Evolutionary conservation across 2,797 vertebrate genomes (phyloP).

Genomic region (Tenualosa ilisha): DNA sequence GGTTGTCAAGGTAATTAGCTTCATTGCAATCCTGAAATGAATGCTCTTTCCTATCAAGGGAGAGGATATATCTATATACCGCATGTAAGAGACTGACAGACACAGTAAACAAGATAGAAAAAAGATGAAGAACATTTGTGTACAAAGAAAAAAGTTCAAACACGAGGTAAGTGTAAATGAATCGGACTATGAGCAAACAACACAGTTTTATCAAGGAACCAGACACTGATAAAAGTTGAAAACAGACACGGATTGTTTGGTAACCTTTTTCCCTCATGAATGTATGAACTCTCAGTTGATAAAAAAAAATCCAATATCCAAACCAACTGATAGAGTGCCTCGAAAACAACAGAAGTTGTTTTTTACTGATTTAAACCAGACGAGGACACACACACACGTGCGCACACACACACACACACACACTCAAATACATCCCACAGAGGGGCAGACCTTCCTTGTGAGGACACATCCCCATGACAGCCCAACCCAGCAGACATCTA

Average conservation of each 20-base stretch:
- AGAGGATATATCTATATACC: not conserved
- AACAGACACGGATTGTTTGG: not conserved
- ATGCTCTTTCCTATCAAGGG: not conserved
- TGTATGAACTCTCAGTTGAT: not conserved
- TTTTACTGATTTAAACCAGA: not conserved
- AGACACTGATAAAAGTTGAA: not conserved
- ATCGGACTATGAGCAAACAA: not conserved
- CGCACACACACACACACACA: not conserved
- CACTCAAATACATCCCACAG: not conserved
- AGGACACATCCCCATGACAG: not conserved
- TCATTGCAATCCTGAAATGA: not conserved
- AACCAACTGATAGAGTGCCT: constrained; percentile 1
- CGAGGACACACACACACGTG: not conserved
- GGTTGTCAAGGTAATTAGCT: not conserved
- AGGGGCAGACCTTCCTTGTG: not conserved
- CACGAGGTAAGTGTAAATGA: not conserved
- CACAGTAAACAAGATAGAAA: not conserved
- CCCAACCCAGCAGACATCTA: constrained; percentile 19
- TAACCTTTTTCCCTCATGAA: not conserved
- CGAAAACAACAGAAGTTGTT: not conserved
- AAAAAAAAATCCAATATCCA: not conserved
- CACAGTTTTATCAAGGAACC: not conserved
- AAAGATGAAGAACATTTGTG: not conserved
- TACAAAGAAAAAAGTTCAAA: not conserved
- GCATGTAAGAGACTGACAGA: not conserved